A percentile compares a stretch with the other conserved stretches of the same genome.
Conservation (phyloP, 2,113 vertebrate species). For the Xerus inauris region DNA sequence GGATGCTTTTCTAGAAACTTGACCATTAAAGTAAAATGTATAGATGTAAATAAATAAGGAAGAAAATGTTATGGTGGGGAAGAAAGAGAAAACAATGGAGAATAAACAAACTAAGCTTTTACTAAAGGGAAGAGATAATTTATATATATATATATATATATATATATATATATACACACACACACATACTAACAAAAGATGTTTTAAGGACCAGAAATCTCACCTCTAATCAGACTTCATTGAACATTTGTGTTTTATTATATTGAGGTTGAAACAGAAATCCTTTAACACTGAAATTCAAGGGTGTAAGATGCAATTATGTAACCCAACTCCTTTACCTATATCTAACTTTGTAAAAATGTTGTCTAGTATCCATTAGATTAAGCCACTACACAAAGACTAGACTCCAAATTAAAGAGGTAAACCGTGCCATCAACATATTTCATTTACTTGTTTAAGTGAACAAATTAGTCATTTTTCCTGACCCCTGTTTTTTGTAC, state of each 20-base stretch:
- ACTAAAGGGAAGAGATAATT: background rate
- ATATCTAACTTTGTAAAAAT: background rate
- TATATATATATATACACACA: too few relatives aligned
- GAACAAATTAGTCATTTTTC: background rate
- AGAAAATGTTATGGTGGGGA: background rate
- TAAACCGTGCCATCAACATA: background rate
- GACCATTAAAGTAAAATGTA: background rate
- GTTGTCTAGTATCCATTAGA: background rate
- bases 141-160: background rate
- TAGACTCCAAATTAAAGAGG: background rate
- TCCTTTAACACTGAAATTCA: background rate
- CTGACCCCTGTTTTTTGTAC: background rate
- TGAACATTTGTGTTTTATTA: background rate
- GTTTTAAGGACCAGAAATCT: background rate
- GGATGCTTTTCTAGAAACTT: background rate
- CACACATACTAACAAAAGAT: background rate
- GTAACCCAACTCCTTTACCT: background rate
- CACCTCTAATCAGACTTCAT: background rate
- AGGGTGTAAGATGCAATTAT: background rate
- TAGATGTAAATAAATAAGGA: background rate
- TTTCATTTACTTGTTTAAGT: background rate
- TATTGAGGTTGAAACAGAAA: background rate
- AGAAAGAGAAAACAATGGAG: background rate
- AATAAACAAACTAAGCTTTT: background rate
- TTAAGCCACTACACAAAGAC: background rate